Conservation (phyloP, 2,797 vertebrate genomes). For the Pangasius krempfi region DNA sequence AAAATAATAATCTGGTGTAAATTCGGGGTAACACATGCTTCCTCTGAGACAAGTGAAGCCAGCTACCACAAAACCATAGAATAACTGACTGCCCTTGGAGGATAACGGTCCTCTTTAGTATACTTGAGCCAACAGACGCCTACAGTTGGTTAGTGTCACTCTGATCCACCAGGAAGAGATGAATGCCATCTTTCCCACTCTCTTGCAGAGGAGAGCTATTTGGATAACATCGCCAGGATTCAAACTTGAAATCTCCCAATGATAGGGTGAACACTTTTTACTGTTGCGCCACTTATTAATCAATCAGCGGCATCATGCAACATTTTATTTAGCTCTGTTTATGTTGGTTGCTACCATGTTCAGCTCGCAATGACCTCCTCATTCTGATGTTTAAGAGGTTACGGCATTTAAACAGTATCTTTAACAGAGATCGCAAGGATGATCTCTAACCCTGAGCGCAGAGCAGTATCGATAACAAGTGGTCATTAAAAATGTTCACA, state of each 20-base stretch:
- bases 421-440: neutral
- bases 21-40: constrained; percentile 2
- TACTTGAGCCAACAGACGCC: constrained; percentile 1
- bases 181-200: neutral
- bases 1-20: neutral
- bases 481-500: neutral
- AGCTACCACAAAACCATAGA: neutral
- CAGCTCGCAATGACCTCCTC: neutral
- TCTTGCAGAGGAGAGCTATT: neutral
- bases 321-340: neutral
- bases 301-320: neutral
- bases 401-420: neutral
- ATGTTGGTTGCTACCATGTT: neutral
- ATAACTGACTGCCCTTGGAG: constrained; percentile 12
- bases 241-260: neutral
- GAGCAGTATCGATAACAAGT: neutral
- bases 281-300: neutral
- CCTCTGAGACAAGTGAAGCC: constrained; percentile 4
- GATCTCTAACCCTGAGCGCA: neutral
- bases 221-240: neutral
- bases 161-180: constrained; percentile 6
- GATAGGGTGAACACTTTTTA: neutral
- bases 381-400: neutral
- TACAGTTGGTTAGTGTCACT: constrained; percentile 26
- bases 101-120: constrained; percentile 15